Base-by-base conservation (phyloP, 2,888 invertebrate species). In the Melieria crassipennis region DNA sequence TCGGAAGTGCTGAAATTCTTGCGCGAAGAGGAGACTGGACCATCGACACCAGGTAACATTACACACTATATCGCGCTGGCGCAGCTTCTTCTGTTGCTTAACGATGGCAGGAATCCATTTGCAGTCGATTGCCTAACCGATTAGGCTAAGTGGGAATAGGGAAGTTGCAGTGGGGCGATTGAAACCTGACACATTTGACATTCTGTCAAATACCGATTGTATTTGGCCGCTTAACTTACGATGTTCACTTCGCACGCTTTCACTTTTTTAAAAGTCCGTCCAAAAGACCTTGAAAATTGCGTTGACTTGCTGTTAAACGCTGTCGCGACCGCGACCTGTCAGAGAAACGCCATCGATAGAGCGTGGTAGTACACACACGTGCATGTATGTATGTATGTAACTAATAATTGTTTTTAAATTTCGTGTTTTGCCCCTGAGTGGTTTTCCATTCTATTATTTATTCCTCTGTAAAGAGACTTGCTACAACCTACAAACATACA, bases 1-100 rank as follows among this genome's bases (percentile, higher is more conserved):
- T 96, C 96, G 83, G 96, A 95, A 80, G 96, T 96, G 52, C 92
- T 94, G 87, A 94, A 94, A 87, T 95, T 95, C 90, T 91, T 96
- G 73, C 94, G 95, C 85, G 95, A 96, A 86, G 93, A 93, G 79
- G 94, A 95, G 85, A 93, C 92, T 82, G 93, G 93, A 50, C 89
- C 86, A 79, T 84, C 84, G 70, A 91, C 92, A 76, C 92, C 92
- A 87, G 94, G 94, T 94, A 85, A 84, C 71, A 78, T 77, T 69
- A 75, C 76, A 50, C 78, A 77, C 73, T 83, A 83, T 78, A 83
- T 78, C 75, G 79, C 80, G 67, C 76, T 86, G 77, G 86, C 86
- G 47, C 78, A 80, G 56, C 71, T 86, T 73, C 79, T 87, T 56
- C 80, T 81, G 70, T 45, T 79, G 4, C 72, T 86, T 43, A 87